A percentile compares a stretch with the other conserved stretches of the same genome.
Evolutionary conservation across 2,888 invertebrate species (phyloP).

Genomic region (Ischnus inquisitorius): DNA sequence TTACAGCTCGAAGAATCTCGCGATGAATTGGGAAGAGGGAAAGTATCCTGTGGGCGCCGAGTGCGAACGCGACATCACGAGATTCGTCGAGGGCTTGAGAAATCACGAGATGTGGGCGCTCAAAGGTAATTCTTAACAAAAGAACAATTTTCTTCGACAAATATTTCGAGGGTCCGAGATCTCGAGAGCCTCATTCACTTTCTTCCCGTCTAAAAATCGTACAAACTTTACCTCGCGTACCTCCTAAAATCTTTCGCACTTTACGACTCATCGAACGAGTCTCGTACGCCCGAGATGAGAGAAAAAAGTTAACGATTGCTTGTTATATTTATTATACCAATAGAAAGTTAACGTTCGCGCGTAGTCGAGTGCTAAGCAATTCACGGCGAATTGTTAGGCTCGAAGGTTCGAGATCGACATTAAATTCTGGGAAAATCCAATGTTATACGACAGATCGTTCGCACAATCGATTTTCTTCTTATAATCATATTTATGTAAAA

Average conservation of each 20-base stretch:
- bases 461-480: too few species aligned
- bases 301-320: conserved; percentile 41
- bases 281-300: conserved; percentile 30
- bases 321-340: conserved; percentile 77
- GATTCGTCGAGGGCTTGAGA: conserved; percentile 80
- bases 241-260: neutral
- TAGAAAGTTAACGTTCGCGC: conserved; percentile 78
- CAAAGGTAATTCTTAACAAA: conserved; percentile 77
- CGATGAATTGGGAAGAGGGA: conserved; percentile 86
- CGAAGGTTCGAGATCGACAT: neutral
- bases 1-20: conserved; percentile 79
- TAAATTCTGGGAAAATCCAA: neutral
- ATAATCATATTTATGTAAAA: too few species aligned
- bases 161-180: conserved; percentile 55
- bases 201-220: conserved; percentile 52
- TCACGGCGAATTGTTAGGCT: conserved; percentile 17
- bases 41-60: conserved; percentile 74
- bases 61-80: conserved; percentile 80
- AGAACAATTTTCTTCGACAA: conserved; percentile 51
- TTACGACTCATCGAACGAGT: conserved; percentile 2
- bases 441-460: too few species aligned
- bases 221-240: conserved; percentile 60
- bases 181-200: conserved; percentile 15
- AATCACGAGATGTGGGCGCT: conserved; percentile 83
- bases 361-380: conserved; percentile 5